A percentile compares a stretch with the other conserved stretches of the same genome.
Conservation (phyloP, 2,888 invertebrate species). For the Tinea pellionella region DNA sequence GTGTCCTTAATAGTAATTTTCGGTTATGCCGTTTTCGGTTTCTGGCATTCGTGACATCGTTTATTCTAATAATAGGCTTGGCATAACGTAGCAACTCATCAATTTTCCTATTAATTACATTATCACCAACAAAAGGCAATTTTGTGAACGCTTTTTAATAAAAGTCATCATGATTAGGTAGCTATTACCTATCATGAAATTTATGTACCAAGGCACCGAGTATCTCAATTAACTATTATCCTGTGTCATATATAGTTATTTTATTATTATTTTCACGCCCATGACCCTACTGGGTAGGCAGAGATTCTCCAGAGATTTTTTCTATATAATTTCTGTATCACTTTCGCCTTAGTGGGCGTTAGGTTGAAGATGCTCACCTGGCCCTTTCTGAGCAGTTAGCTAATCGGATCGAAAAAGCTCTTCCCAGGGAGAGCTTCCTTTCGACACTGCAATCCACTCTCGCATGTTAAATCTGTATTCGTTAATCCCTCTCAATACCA, state of each 20-base stretch:
- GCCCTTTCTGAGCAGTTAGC: too few relatives aligned
- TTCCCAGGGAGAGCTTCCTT: too few relatives aligned
- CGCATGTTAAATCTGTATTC: too few relatives aligned
- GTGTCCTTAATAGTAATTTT: not conserved
- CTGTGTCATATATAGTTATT: not conserved
- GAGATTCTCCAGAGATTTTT: too few relatives aligned
- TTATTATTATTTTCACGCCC: not conserved
- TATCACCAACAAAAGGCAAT: slow-evolving; percentile 5
- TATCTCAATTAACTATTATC: not conserved
- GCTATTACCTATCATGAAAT: not conserved
- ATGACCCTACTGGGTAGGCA: too few relatives aligned
- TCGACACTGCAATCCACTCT: too few relatives aligned
- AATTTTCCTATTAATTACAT: slow-evolving; percentile 5
- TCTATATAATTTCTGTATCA: too few relatives aligned
- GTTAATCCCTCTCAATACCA: too few relatives aligned
- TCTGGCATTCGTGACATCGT: not conserved
- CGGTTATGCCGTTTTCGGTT: not conserved
- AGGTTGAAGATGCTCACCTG: too few relatives aligned
- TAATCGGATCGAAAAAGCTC: too few relatives aligned
- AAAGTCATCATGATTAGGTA: not conserved
- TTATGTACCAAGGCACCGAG: not conserved
- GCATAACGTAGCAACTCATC: slow-evolving; percentile 5
- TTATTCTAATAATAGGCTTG: slow-evolving; percentile 5
- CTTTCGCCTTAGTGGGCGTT: too few relatives aligned
- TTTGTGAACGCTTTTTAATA: not conserved